phyloP scores from a whole-genome alignment of 2,888 invertebrate genomes.

The Epirrita christyi region DNA sequence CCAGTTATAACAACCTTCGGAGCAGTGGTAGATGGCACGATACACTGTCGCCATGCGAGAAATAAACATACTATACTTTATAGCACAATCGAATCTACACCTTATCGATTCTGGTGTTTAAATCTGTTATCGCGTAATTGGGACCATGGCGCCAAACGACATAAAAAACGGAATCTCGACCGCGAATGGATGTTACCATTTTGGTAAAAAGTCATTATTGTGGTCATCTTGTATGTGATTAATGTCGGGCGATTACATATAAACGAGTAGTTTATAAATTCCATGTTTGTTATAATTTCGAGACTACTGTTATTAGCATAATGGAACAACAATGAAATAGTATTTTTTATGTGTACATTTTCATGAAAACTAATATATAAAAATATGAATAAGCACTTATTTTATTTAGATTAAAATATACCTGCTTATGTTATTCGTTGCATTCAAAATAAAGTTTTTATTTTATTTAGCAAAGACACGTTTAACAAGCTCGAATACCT shows the following conservation, averaged over 20 bases:
- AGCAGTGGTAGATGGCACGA: constrained; percentile 36
- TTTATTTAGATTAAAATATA: neutral
- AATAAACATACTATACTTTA: constrained; percentile 20
- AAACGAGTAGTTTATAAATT: constrained; percentile 56
- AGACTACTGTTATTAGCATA: constrained; percentile 40
- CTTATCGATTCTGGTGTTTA: constrained; percentile 8
- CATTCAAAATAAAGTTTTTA: constrained; percentile 31
- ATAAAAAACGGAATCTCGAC: constrained; percentile 42
- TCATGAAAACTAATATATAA: constrained; percentile 1
- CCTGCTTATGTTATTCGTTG: neutral
- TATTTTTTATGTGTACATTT: too few species aligned
- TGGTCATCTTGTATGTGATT: constrained; percentile 34
- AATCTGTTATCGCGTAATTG: constrained; percentile 14
- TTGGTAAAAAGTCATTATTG: constrained; percentile 36
- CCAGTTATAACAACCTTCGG: constrained; percentile 48
- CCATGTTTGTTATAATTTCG: constrained; percentile 37
- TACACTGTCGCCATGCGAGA: constrained; percentile 38
- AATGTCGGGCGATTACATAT: constrained; percentile 52
- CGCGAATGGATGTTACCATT: constrained; percentile 37
- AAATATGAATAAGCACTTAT: neutral
- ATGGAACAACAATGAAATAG: constrained; percentile 12
- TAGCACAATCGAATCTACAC: constrained; percentile 20
- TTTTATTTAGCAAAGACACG: constrained; percentile 27
- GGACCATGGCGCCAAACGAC: constrained; percentile 38
- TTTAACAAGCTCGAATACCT: constrained; percentile 32